phyloP scores from a whole-genome alignment of 2,797 vertebrate genomes.

The Sebastes aleutianus region DNA sequence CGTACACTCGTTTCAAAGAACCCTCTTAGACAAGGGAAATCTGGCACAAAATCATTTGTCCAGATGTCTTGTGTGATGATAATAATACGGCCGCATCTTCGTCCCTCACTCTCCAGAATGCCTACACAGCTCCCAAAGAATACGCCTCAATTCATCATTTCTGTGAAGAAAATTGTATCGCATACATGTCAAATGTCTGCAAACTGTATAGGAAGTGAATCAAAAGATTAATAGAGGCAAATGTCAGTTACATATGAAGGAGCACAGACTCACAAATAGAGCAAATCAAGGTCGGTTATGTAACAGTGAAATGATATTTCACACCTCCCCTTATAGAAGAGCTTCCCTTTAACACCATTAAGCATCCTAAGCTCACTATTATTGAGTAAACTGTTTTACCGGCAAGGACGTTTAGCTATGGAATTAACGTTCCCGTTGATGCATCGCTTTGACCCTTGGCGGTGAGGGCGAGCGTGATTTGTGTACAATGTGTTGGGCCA shows the following conservation, averaged over 20 bases:
- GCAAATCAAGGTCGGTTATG: neutral
- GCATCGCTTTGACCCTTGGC: slow-evolving; percentile 7
- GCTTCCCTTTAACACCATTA: neutral
- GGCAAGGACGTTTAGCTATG: neutral
- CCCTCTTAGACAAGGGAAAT: neutral
- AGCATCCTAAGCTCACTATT: neutral
- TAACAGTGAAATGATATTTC: neutral
- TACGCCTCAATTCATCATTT: neutral
- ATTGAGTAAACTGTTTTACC: neutral
- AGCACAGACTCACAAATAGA: neutral
- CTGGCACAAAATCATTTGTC: slow-evolving; percentile 3
- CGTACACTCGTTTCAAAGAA: neutral
- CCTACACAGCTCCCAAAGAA: neutral
- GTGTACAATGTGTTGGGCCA: neutral
- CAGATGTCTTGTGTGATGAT: neutral
- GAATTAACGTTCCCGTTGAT: slow-evolving; percentile 1
- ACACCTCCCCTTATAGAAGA: neutral
- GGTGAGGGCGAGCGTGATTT: neutral
- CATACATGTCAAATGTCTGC: neutral
- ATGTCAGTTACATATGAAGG: neutral
- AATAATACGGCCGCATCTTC: neutral
- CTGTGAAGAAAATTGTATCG: neutral
- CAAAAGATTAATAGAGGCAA: neutral
- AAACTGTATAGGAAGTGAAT: neutral
- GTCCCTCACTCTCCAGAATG: neutral